Base-by-base conservation (phyloP, 30 jellyfish, hydroid and myxozoan species). In the Turritopsis rubra region DNA sequence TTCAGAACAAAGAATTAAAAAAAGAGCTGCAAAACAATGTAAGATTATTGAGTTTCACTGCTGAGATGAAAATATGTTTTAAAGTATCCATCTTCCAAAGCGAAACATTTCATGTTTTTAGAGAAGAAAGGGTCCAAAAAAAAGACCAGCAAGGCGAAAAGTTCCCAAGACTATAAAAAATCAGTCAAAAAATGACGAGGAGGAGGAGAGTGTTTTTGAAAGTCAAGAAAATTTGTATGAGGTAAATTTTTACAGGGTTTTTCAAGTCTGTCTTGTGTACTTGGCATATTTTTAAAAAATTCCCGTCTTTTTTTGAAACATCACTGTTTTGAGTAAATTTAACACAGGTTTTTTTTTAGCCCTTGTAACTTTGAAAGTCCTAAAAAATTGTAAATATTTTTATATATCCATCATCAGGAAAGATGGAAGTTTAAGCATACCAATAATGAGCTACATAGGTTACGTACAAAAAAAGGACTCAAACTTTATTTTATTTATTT, bases 141-240 rank as follows among this genome's bases (percentile, higher is more conserved):
- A 85, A 72, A 84, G 80, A 65, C 90, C 93, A 0, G 97, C 86
- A 1, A 86, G 83, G 52, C 65, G 97, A 30, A 90, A 90, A 90
- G 90, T 75, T 22, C 97, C 95, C 24, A 75, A 85, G 28, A 86
- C 79, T 54, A 80, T 72, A 72, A 90, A 86, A 53, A 80, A 79
- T 25, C 74, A 83, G 24, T 90, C 90, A 23, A 80, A 85, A 22
- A 25, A 88, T 31, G 93, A 90, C 17, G 70, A 28, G 23, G 68
- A 81, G 65, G 74, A 66, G 26, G 94, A 79, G 20, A 91, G 78
- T 66, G 84, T 80, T 17, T 90, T 90, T 86, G 97, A 90, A 72
- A 85, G 73, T 26, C 83, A 81, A 8, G 97, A 90, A 21, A 86
- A 81, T 29, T 71, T 90, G 22, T 90, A 90, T 84, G 87, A 53